phyloP scores from a whole-genome alignment of 2,888 invertebrate species.

The Drosophila testacea region DNA sequence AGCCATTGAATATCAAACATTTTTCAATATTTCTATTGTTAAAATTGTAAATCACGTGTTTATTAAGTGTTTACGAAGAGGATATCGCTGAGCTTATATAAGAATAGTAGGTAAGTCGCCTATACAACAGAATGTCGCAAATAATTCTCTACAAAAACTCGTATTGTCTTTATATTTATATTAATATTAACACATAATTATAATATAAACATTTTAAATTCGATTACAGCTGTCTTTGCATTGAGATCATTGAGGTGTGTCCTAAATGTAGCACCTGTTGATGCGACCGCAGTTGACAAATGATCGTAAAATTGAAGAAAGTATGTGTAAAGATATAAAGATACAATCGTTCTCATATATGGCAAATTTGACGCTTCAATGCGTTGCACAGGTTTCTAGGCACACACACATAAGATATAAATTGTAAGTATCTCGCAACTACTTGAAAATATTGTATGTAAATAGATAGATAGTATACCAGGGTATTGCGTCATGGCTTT shows the following conservation, averaged over 20 bases:
- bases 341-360: conserved; percentile 16
- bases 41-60: conserved; percentile 7
- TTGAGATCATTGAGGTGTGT: conserved; percentile 60
- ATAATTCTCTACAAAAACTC: not conserved
- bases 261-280: conserved; percentile 53
- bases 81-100: conserved; percentile 5
- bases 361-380: conserved; percentile 60
- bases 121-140: conserved; percentile 2
- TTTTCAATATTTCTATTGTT: conserved; percentile 15
- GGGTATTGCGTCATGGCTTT: conserved; percentile 49
- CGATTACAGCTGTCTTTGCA: conserved; percentile 19
- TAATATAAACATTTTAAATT: conserved; percentile 43
- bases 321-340: conserved; percentile 15
- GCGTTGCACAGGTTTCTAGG: conserved; percentile 48
- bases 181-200: conserved; percentile 18
- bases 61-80: conserved; percentile 2
- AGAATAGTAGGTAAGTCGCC: not conserved
- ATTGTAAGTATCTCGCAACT: conserved; percentile 43
- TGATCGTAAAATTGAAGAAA: conserved; percentile 47
- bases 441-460: conserved; percentile 61
- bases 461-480: conserved; percentile 45
- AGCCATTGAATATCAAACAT: conserved; percentile 1
- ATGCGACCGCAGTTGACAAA: conserved; percentile 45
- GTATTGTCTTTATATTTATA: not conserved
- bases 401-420: conserved; percentile 40